phyloP scores from a whole-genome alignment of 2,113 vertebrate species.

The Bubo scandiacus region DNA sequence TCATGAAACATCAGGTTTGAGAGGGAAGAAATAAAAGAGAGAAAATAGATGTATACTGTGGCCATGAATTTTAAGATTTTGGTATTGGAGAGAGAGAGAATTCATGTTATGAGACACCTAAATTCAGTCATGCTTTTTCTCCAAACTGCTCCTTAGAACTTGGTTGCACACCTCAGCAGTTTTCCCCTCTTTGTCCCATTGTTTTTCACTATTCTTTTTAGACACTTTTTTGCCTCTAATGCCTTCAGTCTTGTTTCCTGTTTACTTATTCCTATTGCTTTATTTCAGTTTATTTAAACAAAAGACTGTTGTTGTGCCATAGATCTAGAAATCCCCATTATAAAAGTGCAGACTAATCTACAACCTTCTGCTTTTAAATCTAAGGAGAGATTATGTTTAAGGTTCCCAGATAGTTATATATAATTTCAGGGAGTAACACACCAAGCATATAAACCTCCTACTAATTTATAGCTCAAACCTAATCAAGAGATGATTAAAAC shows the following conservation, averaged over 20 bases:
- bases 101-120: not conserved
- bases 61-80: not conserved
- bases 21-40: not conserved
- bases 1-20: not conserved
- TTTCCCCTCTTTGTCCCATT: not conserved
- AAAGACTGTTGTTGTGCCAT: not conserved
- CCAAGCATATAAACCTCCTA: not conserved
- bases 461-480: not conserved
- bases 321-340: not conserved
- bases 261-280: not conserved
- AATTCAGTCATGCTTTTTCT: not conserved
- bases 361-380: not conserved
- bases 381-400: not conserved
- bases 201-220: not conserved
- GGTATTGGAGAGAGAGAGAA: accelerated
- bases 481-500: not conserved
- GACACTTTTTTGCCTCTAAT: not conserved
- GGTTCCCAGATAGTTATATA: not conserved
- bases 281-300: not conserved
- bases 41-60: not conserved
- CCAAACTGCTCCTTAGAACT: not conserved
- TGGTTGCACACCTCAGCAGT: accelerated
- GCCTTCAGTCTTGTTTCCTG: not conserved
- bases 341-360: not conserved
- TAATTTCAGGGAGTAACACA: not conserved